Evolutionary conservation across 2,888 invertebrate genomes (phyloP), one percentile per base, ranked within the genome.

Genomic region (Zootermopsis nevadensis): DNA sequence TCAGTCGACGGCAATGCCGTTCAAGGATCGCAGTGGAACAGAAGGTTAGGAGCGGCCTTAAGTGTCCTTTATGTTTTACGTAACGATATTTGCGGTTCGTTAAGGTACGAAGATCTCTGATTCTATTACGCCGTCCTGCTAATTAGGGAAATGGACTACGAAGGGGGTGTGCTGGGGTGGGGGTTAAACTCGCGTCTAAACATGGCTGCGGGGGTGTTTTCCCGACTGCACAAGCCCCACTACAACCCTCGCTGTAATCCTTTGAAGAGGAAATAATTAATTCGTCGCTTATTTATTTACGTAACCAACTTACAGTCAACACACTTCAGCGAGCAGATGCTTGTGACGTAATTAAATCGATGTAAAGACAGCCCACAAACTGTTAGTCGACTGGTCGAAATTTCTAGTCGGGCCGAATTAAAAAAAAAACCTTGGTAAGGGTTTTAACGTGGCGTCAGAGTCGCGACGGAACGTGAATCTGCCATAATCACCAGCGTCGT

Each of bases 261-360:
- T 69, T 69, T 69, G 69, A 69, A 12, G 22, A 69, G 69, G 27
- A 33, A 69, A 33, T 69, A 69, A 69, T 69, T 69, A 69, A 69
- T 69, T 27, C 27, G 27, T 8, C 6, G 12, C 60, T n/a, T 60
- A 27, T 60, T n/a, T 60, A 27, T 24, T 60, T 60, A 4, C 27
- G 8, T 60, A 60, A 60, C 15, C n/a, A 27, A n/a, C n/a, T n/a
- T n/a, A 60, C 6, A 8, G 60, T 60, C 48, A 19, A 19, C 48
- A 19, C 48, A 48, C 48, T 19, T 3, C 48, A 48, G 48, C 48
- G 19, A 48, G 48, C 19, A 48, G 19, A 15, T 38, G 19, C 15
- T 19, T 48, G 48, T 15, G 19, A 48, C 19, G 3, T 48, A 48
- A 48, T 48, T 48, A 48, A 48, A 19, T 15, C 19, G 48, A 48